Conservation (phyloP, 1,140 invertebrate genomes). For the Leptopilina clavipes region DNA sequence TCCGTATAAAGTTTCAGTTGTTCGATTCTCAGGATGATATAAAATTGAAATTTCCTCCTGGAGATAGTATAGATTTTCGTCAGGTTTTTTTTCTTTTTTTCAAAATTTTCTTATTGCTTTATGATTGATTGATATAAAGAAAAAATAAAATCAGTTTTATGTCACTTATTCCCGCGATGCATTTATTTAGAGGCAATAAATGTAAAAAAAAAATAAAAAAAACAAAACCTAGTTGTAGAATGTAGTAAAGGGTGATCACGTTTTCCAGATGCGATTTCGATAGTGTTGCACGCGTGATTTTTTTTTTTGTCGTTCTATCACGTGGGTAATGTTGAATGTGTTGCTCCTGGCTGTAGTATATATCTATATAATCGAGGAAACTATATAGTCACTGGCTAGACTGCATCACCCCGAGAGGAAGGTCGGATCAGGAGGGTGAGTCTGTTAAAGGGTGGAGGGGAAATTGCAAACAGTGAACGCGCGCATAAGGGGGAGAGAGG, state of each 20-base stretch:
- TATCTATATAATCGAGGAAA: constrained; percentile 34
- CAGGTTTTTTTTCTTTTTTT: too few species aligned
- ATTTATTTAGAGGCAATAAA: not conserved
- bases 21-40: constrained; percentile 2
- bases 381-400: constrained; percentile 62
- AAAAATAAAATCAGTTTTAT: not conserved
- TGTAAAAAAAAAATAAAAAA: not conserved
- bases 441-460: not conserved
- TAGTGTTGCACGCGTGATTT: constrained; percentile 36
- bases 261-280: constrained; percentile 41
- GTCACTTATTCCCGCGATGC: not conserved
- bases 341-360: not conserved
- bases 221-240: not conserved
- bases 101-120: not conserved
- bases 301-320: constrained; percentile 11
- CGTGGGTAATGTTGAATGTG: constrained; percentile 14
- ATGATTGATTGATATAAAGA: too few species aligned
- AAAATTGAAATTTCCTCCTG: constrained; percentile 5
- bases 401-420: constrained; percentile 60
- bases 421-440: constrained; percentile 44
- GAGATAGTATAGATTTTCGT: not conserved
- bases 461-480: constrained; percentile 28
- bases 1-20: constrained; percentile 13
- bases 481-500: constrained; percentile 35
- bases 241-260: constrained; percentile 35